A percentile compares a stretch with the other conserved stretches of the same genome.
Conservation (phyloP, 2,113 vertebrate genomes). For the Pimephales promelas region DNA sequence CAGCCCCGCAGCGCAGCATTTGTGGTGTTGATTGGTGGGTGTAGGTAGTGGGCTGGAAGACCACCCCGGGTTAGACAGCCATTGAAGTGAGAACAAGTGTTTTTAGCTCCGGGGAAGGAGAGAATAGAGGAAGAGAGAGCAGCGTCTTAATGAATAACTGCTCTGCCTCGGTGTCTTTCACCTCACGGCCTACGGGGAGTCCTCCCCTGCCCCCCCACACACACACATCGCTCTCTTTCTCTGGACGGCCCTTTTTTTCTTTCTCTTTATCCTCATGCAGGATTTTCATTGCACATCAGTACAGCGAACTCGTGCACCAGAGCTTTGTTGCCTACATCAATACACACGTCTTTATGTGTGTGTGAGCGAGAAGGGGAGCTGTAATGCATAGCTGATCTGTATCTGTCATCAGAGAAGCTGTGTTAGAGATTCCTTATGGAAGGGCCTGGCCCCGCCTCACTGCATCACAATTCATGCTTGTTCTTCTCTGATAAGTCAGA, state of each 20-base stretch:
- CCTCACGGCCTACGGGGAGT: constrained; percentile 48
- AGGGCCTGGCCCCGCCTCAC: constrained; percentile 16
- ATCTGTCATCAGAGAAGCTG: constrained; percentile 58
- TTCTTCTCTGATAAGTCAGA: constrained; percentile 48
- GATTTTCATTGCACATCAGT: constrained; percentile 39
- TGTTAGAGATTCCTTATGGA: constrained; percentile 37
- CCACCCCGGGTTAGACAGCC: constrained; percentile 68
- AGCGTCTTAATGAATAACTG: constrained; percentile 72
- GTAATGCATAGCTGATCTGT: constrained; percentile 49
- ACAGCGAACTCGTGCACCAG: constrained; percentile 24
- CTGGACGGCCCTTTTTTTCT: not conserved
- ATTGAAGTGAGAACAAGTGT: constrained; percentile 68
- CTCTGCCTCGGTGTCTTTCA: constrained; percentile 58
- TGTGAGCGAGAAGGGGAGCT: constrained; percentile 24
- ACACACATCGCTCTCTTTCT: constrained; percentile 23
- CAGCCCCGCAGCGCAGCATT: not conserved
- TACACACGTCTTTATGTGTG: constrained; percentile 33
- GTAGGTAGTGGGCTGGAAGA: constrained; percentile 66
- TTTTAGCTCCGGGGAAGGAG: constrained; percentile 63
- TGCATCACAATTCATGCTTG: constrained; percentile 23
- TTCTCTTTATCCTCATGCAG: constrained; percentile 16
- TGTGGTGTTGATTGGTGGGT: constrained; percentile 48
- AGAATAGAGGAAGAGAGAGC: constrained; percentile 60
- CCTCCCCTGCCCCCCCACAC: constrained; percentile 1
- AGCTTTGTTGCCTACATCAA: constrained; percentile 41